These are phyloP conservation scores for Acanthaster planci DNA, from an alignment of 35 echinoderm and acorn worm species.

Conservation along the genomic window DNA sequence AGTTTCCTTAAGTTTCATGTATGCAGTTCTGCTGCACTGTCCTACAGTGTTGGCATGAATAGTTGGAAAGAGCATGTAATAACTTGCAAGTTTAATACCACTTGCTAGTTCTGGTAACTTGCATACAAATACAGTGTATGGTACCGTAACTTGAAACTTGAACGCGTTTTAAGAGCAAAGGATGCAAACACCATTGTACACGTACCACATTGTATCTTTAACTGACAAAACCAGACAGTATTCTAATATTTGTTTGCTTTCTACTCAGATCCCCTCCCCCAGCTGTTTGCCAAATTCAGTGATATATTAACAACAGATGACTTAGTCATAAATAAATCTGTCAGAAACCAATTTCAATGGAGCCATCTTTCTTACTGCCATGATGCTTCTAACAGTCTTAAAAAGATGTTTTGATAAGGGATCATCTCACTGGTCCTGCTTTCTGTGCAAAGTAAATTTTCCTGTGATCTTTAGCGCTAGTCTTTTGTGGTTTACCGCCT, in stretches of 20 bases:
- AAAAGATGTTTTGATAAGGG: background rate
- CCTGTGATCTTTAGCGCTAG: background rate
- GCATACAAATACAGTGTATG: background rate
- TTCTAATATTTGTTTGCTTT: background rate
- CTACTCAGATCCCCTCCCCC: background rate
- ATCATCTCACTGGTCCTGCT: background rate
- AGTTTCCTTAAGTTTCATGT: no score
- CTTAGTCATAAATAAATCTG: background rate
- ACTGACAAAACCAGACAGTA: background rate
- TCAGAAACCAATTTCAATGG: background rate
- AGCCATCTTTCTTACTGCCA: background rate
- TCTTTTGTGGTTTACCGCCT: background rate
- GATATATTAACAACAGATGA: conserved; percentile 20
- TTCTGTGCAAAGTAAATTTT: background rate
- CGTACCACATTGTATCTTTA: background rate
- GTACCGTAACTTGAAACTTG: background rate
- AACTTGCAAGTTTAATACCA: no score
- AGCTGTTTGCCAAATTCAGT: background rate
- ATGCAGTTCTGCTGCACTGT: no score
- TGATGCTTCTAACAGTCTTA: background rate
- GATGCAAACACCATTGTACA: background rate
- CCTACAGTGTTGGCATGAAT: no score
- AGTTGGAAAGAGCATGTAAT: no score
- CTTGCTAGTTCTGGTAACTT: no score
- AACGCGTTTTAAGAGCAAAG: background rate